Percentiles rank a stretch among this genome's conserved stretches.
phyloP scores from a whole-genome alignment of 2,888 invertebrate genomes.

The Lydus trimaculatus region DNA sequence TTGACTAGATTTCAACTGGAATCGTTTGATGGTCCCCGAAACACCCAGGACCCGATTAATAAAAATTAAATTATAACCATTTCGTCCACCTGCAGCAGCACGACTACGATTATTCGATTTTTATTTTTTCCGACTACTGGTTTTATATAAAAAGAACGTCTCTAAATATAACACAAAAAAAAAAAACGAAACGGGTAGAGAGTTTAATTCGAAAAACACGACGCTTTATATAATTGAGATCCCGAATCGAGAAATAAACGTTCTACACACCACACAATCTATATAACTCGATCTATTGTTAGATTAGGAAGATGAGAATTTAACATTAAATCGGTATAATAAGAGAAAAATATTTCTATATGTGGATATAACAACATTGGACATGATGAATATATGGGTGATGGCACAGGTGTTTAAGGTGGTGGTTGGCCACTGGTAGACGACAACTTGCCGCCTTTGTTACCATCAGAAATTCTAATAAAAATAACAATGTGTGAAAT shows the following conservation, averaged over 20 bases:
- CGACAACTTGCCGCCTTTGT: conserved; percentile 24
- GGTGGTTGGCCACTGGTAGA: conserved; percentile 31
- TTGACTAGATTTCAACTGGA: not conserved
- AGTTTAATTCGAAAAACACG: conserved; percentile 40
- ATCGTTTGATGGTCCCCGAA: conserved; percentile 49
- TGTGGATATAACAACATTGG: conserved; percentile 53
- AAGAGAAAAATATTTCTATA: conserved; percentile 49
- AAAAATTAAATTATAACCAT: conserved; percentile 49
- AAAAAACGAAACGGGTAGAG: not conserved
- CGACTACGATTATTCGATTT: conserved; percentile 37
- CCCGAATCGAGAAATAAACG: not conserved
- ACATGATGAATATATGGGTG: conserved; percentile 56
- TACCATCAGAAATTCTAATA: conserved; percentile 34
- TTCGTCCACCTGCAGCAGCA: conserved; percentile 43
- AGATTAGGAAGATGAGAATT: not conserved
- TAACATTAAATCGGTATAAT: not conserved
- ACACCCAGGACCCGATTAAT: conserved; percentile 24
- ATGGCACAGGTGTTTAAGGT: conserved; percentile 54
- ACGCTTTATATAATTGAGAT: conserved; percentile 45
- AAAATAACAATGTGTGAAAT: conserved; percentile 42
- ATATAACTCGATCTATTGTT: conserved; percentile 22
- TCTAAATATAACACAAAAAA: conserved; percentile 49
- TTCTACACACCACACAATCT: not conserved
- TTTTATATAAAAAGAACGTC: conserved; percentile 59
- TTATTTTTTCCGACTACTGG: conserved; percentile 60